Conservation (phyloP, 1,140 invertebrate species). For the Agrypnia vestita region DNA sequence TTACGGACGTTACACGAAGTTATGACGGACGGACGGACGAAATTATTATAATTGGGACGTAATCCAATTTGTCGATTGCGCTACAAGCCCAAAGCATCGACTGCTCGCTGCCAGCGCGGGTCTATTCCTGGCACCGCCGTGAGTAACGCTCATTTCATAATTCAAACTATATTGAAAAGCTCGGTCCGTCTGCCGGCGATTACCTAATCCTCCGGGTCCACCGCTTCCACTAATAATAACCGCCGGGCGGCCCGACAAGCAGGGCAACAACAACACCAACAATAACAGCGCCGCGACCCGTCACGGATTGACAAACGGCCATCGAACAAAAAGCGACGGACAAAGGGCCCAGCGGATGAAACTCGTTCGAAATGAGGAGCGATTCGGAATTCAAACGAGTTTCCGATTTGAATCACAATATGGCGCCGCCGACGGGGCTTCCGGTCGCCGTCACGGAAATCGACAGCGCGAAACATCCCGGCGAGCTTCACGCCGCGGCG, state of each 20-base stretch:
- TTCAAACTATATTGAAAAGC: too few species aligned
- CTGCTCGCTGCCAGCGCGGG: too few species aligned
- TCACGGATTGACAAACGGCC: constrained; percentile 10
- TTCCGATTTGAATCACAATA: constrained; percentile 34
- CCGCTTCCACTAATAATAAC: constrained; percentile 17
- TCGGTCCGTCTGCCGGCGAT: constrained; percentile 5
- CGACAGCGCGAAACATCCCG: constrained; percentile 11
- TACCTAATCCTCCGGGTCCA: constrained; percentile 6
- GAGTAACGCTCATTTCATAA: too few species aligned
- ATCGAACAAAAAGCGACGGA: neutral
- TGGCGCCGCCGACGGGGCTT: neutral
- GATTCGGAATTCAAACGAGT: constrained; percentile 16
- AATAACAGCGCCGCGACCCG: neutral
- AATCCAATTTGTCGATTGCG: too few species aligned
- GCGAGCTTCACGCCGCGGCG: too few species aligned
- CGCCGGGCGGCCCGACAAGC: neutral
- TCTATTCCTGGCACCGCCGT: too few species aligned
- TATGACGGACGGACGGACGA: too few species aligned
- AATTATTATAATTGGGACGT: too few species aligned
- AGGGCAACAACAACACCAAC: neutral
- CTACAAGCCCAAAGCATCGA: too few species aligned
- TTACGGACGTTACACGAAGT: too few species aligned
- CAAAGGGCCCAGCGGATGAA: neutral
- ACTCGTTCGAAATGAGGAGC: constrained; percentile 17
- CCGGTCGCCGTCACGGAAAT: constrained; percentile 11